Conservation (phyloP, 2,113 vertebrate species). For the Scopus umbretta region DNA sequence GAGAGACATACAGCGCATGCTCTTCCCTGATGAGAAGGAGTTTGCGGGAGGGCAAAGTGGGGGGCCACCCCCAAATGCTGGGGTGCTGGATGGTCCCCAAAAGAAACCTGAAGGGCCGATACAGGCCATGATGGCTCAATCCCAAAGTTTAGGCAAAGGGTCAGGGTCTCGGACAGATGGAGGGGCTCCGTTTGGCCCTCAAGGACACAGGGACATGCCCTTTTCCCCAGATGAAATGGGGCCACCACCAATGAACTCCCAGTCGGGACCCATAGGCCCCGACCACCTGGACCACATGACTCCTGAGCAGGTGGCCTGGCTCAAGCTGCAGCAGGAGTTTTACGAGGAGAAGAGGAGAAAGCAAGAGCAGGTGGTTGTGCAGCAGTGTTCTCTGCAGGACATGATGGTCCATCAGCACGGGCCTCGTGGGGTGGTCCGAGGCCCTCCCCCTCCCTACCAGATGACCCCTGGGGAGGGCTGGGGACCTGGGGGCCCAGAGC, state of each 20-base stretch:
- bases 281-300: slow-evolving; percentile 97
- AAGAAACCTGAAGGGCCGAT: slow-evolving; percentile 91
- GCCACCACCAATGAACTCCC: slow-evolving; percentile 83
- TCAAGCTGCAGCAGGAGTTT: slow-evolving; percentile 97
- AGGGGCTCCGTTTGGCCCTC: slow-evolving; percentile 86
- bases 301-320: slow-evolving; percentile 96
- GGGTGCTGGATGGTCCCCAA: slow-evolving; percentile 81
- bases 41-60: slow-evolving; percentile 80
- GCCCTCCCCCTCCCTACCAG: slow-evolving; percentile 94
- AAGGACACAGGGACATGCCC: slow-evolving; percentile 91
- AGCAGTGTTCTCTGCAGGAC: slow-evolving; percentile 92
- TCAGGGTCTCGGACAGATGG: slow-evolving; percentile 88
- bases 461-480: slow-evolving; percentile 92
- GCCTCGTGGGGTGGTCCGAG: slow-evolving; percentile 89
- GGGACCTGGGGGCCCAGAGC: slow-evolving; percentile 86
- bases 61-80: slow-evolving; percentile 77
- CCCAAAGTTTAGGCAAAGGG: slow-evolving; percentile 92
- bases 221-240: slow-evolving; percentile 96
- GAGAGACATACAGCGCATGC: slow-evolving; percentile 97
- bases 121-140: slow-evolving; percentile 97
- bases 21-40: slow-evolving; percentile 94
- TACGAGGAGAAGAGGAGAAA: slow-evolving; percentile 97
- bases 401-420: slow-evolving; percentile 97
- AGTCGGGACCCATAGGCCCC: slow-evolving; percentile 76
- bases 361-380: slow-evolving; percentile 89